These are phyloP conservation scores for Drosophila nannoptera DNA, from an alignment of 1,140 invertebrate species.

Conservation along the genomic window DNA sequence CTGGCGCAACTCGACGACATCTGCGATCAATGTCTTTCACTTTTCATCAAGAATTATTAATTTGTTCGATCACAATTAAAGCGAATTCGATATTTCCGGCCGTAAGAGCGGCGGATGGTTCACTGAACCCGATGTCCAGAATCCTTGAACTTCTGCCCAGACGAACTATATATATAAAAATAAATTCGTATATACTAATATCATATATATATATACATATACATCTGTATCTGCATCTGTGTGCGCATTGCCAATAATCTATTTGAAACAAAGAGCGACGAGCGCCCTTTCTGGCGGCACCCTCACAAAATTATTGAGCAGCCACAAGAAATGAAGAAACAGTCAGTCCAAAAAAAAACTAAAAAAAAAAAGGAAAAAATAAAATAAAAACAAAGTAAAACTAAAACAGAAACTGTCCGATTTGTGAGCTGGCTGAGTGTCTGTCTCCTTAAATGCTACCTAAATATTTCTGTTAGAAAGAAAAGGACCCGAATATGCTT, in stretches of 20 bases:
- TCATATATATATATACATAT: slow-evolving; percentile 42
- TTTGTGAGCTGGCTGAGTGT: slow-evolving; percentile 52
- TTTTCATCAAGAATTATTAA: slow-evolving; percentile 76
- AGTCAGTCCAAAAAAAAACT: slow-evolving; percentile 22
- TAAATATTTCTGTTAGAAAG: slow-evolving; percentile 71
- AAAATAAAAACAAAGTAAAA: slow-evolving; percentile 13
- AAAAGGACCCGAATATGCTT: slow-evolving; percentile 61
- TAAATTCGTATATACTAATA: slow-evolving; percentile 28
- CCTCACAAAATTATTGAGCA: slow-evolving; percentile 79
- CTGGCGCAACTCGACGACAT: slow-evolving; percentile 51
- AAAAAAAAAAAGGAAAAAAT: slow-evolving; percentile 3
- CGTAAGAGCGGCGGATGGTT: slow-evolving; percentile 47
- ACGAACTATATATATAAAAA: slow-evolving; percentile 67
- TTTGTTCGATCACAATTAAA: slow-evolving; percentile 72
- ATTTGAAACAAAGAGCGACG: slow-evolving; percentile 68
- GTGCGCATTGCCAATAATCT: slow-evolving; percentile 72
- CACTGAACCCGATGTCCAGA: slow-evolving; percentile 60
- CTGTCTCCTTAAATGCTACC: slow-evolving; percentile 71
- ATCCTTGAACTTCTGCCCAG: slow-evolving; percentile 71
- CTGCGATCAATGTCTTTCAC: slow-evolving; percentile 69
- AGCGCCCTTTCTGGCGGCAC: slow-evolving; percentile 76
- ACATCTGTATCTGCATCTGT: slow-evolving; percentile 30
- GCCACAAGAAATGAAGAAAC: slow-evolving; percentile 31
- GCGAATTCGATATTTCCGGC: slow-evolving; percentile 75
- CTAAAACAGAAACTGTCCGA: slow-evolving; percentile 38